Base-by-base conservation (phyloP, 53 echinoderm and acorn worm species). In the Temnopleurus reevesii region DNA sequence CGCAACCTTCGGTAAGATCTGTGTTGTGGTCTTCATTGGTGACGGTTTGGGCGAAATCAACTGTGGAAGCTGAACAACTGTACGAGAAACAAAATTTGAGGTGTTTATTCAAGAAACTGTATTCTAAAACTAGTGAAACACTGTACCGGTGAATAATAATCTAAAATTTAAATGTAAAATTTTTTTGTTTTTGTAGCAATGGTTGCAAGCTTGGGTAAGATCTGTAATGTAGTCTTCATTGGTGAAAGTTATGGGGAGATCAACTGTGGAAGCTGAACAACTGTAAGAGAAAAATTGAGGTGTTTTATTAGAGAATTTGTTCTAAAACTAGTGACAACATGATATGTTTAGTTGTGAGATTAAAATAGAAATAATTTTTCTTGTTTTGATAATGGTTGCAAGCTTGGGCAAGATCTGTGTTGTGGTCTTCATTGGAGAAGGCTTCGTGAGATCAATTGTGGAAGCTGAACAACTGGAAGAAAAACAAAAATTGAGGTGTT, bases 171-270 rank as follows among this genome's bases (percentile, higher is more conserved):
- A n/a, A n/a, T n/a, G n/a, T n/a, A n/a, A n/a, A n/a, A n/a, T n/a
- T n/a, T n/a, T n/a, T 71, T 87, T 0, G 88, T 87, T 71, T 65
- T 65, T 15, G 90, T 76, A 41, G 58, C 65, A 17, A 83, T 83
- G 5, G 77, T 65, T 10, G 66, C 65, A n/a, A 55, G 81, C 54
- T 94, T 92, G 53, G 94, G 90, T 66, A 94, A 30, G 58, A 92
- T 80, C 45, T 91, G 86, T 0, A 92, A 56, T 23, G 86, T 89
- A 10, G 88, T 87, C 90, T 95, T 95, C 76, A 91, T 49, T 28
- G 91, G 95, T 6, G 95, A 95, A 30, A 90, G 83, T 24, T 91
- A 90, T 0, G 92, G 90, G 9, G 94, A 92, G n/a, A 92, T 89
- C 26, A 92, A 58, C 59, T 91, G 93, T 8, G 89, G 84, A 49